Evolutionary conservation across 1,140 invertebrate genomes (phyloP).

Genomic region (Stenopsyche tienmushanensis): DNA sequence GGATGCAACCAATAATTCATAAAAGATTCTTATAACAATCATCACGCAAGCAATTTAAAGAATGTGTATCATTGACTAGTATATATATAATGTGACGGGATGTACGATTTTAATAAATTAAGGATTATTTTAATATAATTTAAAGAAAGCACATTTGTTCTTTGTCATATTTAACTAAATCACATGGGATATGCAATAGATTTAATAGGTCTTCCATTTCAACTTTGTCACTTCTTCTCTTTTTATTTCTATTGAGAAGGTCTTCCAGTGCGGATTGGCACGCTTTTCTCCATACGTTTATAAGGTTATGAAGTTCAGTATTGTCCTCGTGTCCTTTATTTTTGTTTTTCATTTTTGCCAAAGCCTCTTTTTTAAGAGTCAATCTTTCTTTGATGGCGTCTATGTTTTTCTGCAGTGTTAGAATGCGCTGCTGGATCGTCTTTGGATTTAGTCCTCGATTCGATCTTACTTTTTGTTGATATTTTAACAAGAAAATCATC

Average conservation of each 20-base stretch:
- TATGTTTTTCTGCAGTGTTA: slow-evolving; percentile 1
- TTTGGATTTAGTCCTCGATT: neutral
- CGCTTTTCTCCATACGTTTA: slow-evolving; percentile 3
- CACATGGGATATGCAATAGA: slow-evolving; percentile 3
- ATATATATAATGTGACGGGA: too few relatives aligned
- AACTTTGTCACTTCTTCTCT: neutral
- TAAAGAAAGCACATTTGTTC: slow-evolving; percentile 3
- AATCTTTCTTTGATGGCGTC: slow-evolving; percentile 7
- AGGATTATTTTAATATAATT: neutral
- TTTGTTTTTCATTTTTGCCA: slow-evolving; percentile 11
- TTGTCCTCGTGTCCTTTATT: neutral
- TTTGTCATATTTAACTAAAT: slow-evolving; percentile 16
- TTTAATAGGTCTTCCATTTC: slow-evolving; percentile 8
- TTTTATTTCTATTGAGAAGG: neutral
- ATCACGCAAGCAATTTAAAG: too few relatives aligned
- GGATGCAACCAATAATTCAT: too few relatives aligned
- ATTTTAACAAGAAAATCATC: slow-evolving; percentile 9
- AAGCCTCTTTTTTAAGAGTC: neutral
- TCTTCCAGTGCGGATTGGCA: slow-evolving; percentile 11
- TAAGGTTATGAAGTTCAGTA: neutral
- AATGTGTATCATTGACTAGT: too few relatives aligned
- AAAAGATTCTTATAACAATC: too few relatives aligned
- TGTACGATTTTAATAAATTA: too few relatives aligned
- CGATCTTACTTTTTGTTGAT: neutral
- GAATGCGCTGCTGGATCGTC: neutral